Conservation (phyloP, 1,140 invertebrate species). For the Teleogryllus occipitalis region DNA sequence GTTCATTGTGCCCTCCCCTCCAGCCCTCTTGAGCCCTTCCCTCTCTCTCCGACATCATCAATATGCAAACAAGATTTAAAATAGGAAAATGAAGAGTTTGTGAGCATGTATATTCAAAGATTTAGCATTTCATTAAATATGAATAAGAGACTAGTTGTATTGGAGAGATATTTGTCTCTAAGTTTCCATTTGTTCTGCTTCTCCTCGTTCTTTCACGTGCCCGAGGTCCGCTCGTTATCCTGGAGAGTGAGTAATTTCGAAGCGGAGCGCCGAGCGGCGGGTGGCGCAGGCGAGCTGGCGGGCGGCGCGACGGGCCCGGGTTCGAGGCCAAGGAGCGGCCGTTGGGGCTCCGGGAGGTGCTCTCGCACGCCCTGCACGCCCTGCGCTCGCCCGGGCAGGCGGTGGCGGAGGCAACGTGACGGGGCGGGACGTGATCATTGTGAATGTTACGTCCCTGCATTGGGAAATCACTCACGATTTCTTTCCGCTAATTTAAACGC, state of each 20-base stretch:
- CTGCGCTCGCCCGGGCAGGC: no score
- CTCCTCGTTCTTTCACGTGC: not conserved
- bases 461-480: no score
- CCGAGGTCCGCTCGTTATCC: not conserved
- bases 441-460: no score
- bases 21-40: not conserved
- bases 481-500: no score
- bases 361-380: no score
- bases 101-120: slow-evolving; percentile 22
- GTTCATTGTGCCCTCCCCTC: not conserved
- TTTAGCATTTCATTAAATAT: slow-evolving; percentile 21
- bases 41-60: slow-evolving; percentile 14
- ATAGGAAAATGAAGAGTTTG: slow-evolving; percentile 22
- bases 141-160: slow-evolving; percentile 19
- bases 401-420: no score
- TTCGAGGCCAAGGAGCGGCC: no score
- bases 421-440: no score
- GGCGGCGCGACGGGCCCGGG: no score
- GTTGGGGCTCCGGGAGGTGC: no score
- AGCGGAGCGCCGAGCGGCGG: no score
- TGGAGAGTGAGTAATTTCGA: not conserved
- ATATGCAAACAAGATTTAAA: slow-evolving; percentile 23
- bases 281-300: no score
- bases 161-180: slow-evolving; percentile 4
- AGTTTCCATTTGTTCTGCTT: slow-evolving; percentile 1